Evolutionary conservation across 1,140 invertebrate genomes (phyloP), one percentile per base, ranked within the genome.

Genomic region (Battus philenor): DNA sequence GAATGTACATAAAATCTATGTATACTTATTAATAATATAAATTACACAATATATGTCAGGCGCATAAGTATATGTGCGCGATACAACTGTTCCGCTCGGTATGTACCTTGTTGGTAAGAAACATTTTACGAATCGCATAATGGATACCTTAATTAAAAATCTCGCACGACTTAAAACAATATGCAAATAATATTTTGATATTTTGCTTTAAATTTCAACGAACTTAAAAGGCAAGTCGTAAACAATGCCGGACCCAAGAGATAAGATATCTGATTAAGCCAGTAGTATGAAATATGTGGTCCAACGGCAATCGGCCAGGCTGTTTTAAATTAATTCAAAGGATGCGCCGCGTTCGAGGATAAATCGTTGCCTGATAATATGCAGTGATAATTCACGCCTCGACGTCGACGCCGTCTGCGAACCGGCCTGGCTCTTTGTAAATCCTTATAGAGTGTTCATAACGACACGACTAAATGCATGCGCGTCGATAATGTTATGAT

Each of bases 241-340:
- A n/a, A 56, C 50, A 44, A 47, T 39, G 39, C 47, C 17, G 36
- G n/a, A n/a, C 44, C 43, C 38, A 41, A 44, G 47, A 44, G 50
- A 44, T 54, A 55, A 59, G 56, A 60, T 60, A 61, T 54, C 54
- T 57, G 59, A 65, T 66, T 59, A 61, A 47, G 44, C 36, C 39
- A 45, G 44, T 41, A 43, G 46, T 57, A 60, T 61, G 68, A 67
- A 69, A 67, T 64, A 65, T 69, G 59, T 44, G 48, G 52, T 33
- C 41, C 32, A 43, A 33, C 22, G 31, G 55, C 53, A 67, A 20
- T 6, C 18, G 6, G 50, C 45, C 58, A 58, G 59, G 58, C 63
- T 58, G 54, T 60, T 65, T 75, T 67, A 71, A 61, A 70, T 72
- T 65, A 72, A 74, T 68, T 68, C 69, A 78, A 78, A 78, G 71